Conservation (phyloP, 2,888 invertebrate genomes). For the Cataglyphis rosenhaueri region DNA sequence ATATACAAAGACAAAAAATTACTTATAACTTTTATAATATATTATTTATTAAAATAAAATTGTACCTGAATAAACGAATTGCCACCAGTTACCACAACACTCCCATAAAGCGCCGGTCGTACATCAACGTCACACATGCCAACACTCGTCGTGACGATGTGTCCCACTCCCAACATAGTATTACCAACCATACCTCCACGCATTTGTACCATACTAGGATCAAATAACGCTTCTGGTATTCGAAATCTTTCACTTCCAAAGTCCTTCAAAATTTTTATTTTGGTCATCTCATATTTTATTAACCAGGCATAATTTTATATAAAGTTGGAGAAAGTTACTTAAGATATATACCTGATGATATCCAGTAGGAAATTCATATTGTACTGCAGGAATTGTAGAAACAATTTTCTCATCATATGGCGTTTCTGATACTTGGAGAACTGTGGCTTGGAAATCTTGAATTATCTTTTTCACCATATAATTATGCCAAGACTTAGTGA, state of each 20-base stretch:
- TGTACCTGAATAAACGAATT: conserved; percentile 93
- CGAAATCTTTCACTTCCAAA: conserved; percentile 97
- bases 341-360: conserved; percentile 90
- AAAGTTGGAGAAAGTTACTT: neutral
- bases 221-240: conserved; percentile 97
- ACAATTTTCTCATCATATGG: conserved; percentile 96
- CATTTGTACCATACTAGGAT: conserved; percentile 89
- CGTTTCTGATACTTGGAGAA: conserved; percentile 94
- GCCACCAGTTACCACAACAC: conserved; percentile 98
- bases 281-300: neutral
- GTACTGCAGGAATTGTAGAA: conserved; percentile 94
- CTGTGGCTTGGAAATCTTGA: conserved; percentile 90
- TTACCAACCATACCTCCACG: conserved; percentile 87
- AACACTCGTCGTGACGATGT: conserved; percentile 94
- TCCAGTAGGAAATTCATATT: conserved; percentile 99
- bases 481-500: conserved; percentile 96
- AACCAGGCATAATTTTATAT: neutral
- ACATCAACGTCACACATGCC: conserved; percentile 99
- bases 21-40: neutral
- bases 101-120: conserved; percentile 97
- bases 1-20: neutral
- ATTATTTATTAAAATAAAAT: neutral
- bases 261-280: conserved; percentile 87
- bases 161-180: conserved; percentile 95
- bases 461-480: conserved; percentile 96